phyloP scores from a whole-genome alignment of 2,113 vertebrate genomes.

The Pyrgilauda ruficollis region DNA sequence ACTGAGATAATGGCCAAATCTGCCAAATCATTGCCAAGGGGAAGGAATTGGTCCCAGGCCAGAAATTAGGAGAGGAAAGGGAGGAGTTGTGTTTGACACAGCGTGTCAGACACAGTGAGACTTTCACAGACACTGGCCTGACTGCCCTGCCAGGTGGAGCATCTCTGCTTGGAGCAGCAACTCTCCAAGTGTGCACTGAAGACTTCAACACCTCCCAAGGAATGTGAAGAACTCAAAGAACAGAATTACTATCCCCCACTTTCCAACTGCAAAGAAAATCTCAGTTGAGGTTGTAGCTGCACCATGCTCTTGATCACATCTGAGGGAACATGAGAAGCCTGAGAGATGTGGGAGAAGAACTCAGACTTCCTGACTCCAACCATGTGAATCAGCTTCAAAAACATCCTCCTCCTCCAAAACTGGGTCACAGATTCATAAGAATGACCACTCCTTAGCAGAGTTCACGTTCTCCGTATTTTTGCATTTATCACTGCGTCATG shows the following conservation, averaged over 20 bases:
- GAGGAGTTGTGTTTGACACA: neutral
- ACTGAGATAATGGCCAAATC: neutral
- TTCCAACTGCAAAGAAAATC: neutral
- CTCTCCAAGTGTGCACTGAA: fast-evolving
- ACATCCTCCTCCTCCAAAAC: neutral
- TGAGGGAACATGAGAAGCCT: neutral
- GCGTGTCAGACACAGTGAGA: neutral
- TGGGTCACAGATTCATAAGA: neutral
- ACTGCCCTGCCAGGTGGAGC: neutral
- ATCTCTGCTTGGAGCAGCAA: neutral
- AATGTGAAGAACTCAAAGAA: neutral
- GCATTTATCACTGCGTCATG: neutral
- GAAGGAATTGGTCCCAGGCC: neutral
- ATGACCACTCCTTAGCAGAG: neutral
- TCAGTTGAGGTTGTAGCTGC: neutral
- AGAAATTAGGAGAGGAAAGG: neutral
- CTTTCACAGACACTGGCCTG: neutral
- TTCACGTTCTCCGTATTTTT: neutral
- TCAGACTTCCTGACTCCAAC: constrained; percentile 14
- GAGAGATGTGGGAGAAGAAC: neutral
- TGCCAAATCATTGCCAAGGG: neutral
- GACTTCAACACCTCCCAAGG: neutral
- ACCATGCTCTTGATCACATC: neutral
- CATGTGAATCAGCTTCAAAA: neutral
- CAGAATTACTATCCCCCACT: neutral